phyloP scores from a whole-genome alignment of 2,797 vertebrate species.

The Malacoctenus gilli region DNA sequence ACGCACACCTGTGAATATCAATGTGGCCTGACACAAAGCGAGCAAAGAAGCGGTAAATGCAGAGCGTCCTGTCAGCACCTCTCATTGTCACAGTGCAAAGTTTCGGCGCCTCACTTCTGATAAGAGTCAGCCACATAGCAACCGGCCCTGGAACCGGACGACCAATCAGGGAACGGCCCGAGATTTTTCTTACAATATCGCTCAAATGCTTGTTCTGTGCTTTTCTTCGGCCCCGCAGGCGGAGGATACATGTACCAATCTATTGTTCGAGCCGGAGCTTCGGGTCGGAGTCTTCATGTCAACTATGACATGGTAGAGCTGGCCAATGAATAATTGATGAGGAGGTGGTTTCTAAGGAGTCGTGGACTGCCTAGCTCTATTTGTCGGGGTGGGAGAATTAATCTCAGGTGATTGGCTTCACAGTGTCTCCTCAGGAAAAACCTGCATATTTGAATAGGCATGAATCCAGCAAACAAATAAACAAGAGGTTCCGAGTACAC shows the following conservation, averaged over 20 bases:
- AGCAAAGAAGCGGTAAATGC: constrained; percentile 69
- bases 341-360: constrained; percentile 54
- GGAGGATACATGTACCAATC: constrained; percentile 15
- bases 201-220: constrained; percentile 5
- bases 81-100: constrained; percentile 68
- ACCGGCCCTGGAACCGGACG: constrained; percentile 41
- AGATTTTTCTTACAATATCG: constrained; percentile 11
- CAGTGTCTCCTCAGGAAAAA: constrained; percentile 43
- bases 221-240: constrained; percentile 24
- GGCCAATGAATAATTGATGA: constrained; percentile 72
- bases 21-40: constrained; percentile 61
- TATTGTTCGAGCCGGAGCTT: constrained; percentile 33
- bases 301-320: constrained; percentile 51
- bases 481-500: constrained; percentile 5
- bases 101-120: constrained; percentile 46
- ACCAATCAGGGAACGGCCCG: constrained; percentile 26
- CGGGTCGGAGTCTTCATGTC: constrained; percentile 60
- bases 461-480: constrained; percentile 18
- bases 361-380: constrained; percentile 47
- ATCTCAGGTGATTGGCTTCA: constrained; percentile 71
- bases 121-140: constrained; percentile 41
- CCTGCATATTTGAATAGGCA: constrained; percentile 36
- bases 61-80: constrained; percentile 71
- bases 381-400: constrained; percentile 63
- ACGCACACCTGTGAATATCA: constrained; percentile 63